These are phyloP conservation scores for Philopotamus ludificatus DNA, from an alignment of 1,140 invertebrate species.

Conservation along the genomic window DNA sequence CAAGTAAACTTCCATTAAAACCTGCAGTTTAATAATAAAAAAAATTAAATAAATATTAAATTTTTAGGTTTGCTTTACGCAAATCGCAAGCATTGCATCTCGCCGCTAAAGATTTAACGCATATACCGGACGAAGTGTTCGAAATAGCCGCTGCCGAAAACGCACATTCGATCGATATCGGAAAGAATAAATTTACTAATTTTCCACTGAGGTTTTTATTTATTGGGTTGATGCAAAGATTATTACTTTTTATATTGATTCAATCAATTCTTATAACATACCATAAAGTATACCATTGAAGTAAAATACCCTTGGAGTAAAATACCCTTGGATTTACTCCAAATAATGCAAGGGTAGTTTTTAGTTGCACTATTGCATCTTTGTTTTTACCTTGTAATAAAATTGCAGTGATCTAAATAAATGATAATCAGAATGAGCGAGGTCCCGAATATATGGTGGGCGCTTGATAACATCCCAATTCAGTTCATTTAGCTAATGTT, in stretches of 20 bases:
- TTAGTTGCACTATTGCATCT: too few relatives aligned
- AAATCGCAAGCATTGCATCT: slow-evolving; percentile 70
- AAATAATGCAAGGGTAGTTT: too few relatives aligned
- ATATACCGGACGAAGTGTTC: slow-evolving; percentile 71
- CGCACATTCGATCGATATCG: slow-evolving; percentile 75
- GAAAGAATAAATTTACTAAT: slow-evolving; percentile 70
- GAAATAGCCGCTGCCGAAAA: slow-evolving; percentile 67
- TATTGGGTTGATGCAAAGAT: too few relatives aligned
- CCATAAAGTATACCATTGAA: too few relatives aligned
- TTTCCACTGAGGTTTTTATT: slow-evolving; percentile 70
- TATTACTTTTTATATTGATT: neutral
- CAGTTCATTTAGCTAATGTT: too few relatives aligned
- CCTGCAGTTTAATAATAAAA: neutral
- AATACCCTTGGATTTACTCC: too few relatives aligned
- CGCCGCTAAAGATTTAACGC: slow-evolving; percentile 61
- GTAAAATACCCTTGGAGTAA: too few relatives aligned
- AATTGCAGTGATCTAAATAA: too few relatives aligned
- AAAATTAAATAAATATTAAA: neutral
- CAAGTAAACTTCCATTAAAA: slow-evolving; percentile 55
- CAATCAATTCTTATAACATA: neutral
- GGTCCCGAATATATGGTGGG: too few relatives aligned
- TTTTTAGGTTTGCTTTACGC: slow-evolving; percentile 67
- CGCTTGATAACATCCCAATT: too few relatives aligned
- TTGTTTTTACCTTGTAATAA: too few relatives aligned
- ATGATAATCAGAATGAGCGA: too few relatives aligned